Percentiles rank a stretch among this genome's conserved stretches.
Conservation (phyloP, 2,113 vertebrate genomes). For the Hiodon tergisus region DNA sequence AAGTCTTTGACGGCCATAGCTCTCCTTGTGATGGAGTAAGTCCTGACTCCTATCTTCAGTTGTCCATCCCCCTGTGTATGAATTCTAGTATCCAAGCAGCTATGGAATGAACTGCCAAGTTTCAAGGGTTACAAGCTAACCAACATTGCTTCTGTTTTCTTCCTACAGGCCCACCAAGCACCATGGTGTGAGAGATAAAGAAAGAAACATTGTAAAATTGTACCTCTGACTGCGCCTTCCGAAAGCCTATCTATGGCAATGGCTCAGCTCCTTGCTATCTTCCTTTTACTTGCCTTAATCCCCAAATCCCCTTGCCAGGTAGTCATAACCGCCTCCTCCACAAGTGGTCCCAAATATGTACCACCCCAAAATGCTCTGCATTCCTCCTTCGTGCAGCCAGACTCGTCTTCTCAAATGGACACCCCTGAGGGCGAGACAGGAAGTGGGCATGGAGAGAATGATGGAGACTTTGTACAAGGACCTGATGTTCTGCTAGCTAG, state of each 20-base stretch:
- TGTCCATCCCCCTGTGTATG: background rate
- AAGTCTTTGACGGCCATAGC: too few relatives aligned
- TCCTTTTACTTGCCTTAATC: slow-evolving; percentile 26
- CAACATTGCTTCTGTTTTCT: background rate
- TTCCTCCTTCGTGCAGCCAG: slow-evolving; percentile 1
- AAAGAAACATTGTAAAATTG: background rate
- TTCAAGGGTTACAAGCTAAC: background rate
- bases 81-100: background rate
- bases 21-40: too few relatives aligned
- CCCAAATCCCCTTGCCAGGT: slow-evolving; percentile 23
- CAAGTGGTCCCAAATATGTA: background rate
- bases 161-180: background rate
- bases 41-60: too few relatives aligned
- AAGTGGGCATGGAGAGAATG: background rate
- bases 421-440: background rate
- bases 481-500: background rate
- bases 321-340: slow-evolving; percentile 14
- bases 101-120: background rate
- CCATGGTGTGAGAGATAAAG: slow-evolving; percentile 17
- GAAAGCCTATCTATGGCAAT: slow-evolving; percentile 12
- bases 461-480: background rate
- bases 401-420: background rate
- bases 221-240: slow-evolving; percentile 3
- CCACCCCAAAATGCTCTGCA: background rate
- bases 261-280: slow-evolving; percentile 23